A percentile compares a stretch with the other conserved stretches of the same genome.
These are phyloP conservation scores for Psephotus haematonotus DNA, from an alignment of 2,113 vertebrate species.

Conservation along the genomic window DNA sequence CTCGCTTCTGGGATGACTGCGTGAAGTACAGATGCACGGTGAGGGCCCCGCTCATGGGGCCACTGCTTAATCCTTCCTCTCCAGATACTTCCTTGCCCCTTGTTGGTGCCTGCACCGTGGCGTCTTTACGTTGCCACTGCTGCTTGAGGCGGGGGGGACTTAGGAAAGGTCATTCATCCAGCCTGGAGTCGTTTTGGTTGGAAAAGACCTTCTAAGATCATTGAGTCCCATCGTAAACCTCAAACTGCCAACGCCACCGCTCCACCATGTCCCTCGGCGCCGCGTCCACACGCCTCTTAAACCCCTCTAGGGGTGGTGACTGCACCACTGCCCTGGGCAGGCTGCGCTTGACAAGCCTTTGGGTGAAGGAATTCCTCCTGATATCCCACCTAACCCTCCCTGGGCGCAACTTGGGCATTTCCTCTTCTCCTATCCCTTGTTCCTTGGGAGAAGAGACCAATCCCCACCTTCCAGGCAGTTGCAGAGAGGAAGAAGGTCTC, in stretches of 20 bases:
- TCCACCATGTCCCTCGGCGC: too few species aligned
- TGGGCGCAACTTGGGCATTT: not conserved
- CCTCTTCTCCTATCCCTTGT: not conserved
- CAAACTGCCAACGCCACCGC: not conserved
- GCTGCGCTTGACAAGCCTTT: not conserved
- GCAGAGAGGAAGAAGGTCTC: not conserved
- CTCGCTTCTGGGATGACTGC: conserved; percentile 91
- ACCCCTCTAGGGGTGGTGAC: not conserved
- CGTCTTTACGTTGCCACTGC: fast-evolving
- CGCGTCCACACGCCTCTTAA: not conserved
- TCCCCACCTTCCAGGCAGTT: not conserved
- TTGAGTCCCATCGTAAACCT: not conserved
- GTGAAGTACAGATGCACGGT: conserved; percentile 88
- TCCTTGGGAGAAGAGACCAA: not conserved
- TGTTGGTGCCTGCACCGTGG: fast-evolving
- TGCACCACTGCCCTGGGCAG: not conserved
- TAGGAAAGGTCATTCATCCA: too few species aligned
- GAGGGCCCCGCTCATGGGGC: not conserved
- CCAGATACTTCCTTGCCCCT: fast-evolving
- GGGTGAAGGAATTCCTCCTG: not conserved
- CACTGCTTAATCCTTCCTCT: fast-evolving
- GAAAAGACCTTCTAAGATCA: not conserved
- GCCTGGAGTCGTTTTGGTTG: not conserved
- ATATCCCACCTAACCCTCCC: not conserved
- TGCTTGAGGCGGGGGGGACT: fast-evolving